These are phyloP conservation scores for Orientallactaga bullata DNA, from an alignment of 2,113 vertebrate genomes.

Conservation along the genomic window DNA sequence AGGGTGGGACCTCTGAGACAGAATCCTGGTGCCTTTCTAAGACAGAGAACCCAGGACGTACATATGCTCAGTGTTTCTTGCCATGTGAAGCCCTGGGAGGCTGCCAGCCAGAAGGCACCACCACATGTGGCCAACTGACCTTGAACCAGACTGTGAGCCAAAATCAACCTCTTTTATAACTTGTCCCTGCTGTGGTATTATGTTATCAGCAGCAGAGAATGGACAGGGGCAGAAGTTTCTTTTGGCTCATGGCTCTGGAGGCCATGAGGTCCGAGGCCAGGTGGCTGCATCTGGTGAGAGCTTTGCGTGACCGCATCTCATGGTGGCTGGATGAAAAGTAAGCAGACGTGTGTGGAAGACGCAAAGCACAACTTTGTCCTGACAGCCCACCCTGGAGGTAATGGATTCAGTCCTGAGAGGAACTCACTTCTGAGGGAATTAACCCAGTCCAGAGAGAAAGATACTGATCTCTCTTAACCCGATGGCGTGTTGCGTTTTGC, in stretches of 20 bases:
- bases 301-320: not conserved
- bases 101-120: not conserved
- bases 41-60: not conserved
- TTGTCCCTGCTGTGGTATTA: not conserved
- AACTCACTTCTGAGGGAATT: not conserved
- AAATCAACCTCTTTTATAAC: not conserved
- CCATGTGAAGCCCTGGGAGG: not conserved
- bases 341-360: not conserved
- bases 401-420: not conserved
- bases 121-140: not conserved
- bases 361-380: not conserved
- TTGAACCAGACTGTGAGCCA: slow-evolving; percentile 7
- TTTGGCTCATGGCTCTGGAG: not conserved
- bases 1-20: not conserved
- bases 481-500: too few relatives aligned
- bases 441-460: not conserved
- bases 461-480: not conserved
- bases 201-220: not conserved
- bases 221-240: not conserved
- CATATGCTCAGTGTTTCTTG: not conserved
- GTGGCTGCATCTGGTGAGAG: not conserved
- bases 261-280: not conserved
- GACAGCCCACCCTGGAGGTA: too few relatives aligned
- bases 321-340: not conserved
- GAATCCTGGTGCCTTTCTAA: not conserved